Evolutionary conservation across 2,888 invertebrate species (phyloP), one percentile per base, ranked within the genome.

Genomic region (Agrotis segetum): DNA sequence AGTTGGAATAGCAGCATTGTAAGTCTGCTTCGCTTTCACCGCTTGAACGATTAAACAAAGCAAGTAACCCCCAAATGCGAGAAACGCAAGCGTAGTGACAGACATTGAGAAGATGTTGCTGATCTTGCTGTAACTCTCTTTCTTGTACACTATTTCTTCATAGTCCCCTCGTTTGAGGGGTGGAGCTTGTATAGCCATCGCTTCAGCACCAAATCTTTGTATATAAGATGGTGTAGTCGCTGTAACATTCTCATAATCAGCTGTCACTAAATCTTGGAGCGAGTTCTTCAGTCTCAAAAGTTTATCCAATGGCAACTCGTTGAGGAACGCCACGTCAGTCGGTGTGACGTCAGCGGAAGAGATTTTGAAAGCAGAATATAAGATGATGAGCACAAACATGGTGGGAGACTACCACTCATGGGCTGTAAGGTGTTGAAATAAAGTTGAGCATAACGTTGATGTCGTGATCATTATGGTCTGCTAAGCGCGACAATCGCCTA

Each of bases 51-150:
- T 97, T 60, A 98, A 93, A 85, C 98, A 98, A 2, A 98, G 90
- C 24, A 98, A 92, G 88, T 98, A 98, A 1, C 98, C 98, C 0
- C 98, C 98, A 86, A 98, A 98, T 0, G 98, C 98, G 11, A 98
- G 92, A 92, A 98, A 98, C 0, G 98, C 97, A 66, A 98, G 92
- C 0, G 98, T 97, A 0, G 98, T 98, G 14, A 98, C 96, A 0
- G 98, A 97, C 82, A 98, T 96, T 77, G 98, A 97, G 87, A 98
- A 98, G 64, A 98, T 97, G 59, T 97, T 97, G 81, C 97, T 97
- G 62, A 98, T 95, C 89, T 97, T 97, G 5, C 97, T 96, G 40
- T 97, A 96, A 56, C 96, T 89, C 9, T 93, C 92, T 79, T 96
- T 96, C 86, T 96, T 94, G 87, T 92, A 87, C 1, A 95, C 84